A percentile compares a stretch with the other conserved stretches of the same genome.
Conservation (phyloP, 2,113 vertebrate species). For the Syngnathus typhle region DNA sequence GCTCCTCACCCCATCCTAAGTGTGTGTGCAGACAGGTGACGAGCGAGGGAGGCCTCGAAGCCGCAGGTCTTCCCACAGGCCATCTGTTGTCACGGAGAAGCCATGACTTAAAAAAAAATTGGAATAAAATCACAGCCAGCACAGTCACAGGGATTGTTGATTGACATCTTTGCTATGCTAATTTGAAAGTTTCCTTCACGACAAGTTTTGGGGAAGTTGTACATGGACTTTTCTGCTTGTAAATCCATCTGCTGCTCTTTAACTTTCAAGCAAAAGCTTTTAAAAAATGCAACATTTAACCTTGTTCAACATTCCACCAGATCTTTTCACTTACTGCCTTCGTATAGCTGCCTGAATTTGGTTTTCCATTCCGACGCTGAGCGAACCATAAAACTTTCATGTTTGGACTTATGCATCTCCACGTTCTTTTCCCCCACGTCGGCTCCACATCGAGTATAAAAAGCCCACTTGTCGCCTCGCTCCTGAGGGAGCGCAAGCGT, state of each 20-base stretch:
- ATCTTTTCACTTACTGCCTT: constrained; percentile 7
- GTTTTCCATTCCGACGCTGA: constrained; percentile 3
- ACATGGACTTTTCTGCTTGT: neutral
- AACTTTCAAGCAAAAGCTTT: neutral
- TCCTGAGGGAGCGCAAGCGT: neutral
- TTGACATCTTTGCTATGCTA: constrained; percentile 33
- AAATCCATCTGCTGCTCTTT: neutral
- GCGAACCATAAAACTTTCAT: constrained; percentile 31
- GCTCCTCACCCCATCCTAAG: neutral
- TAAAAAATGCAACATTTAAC: constrained; percentile 16
- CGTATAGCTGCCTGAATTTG: neutral
- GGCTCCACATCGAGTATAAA: constrained; percentile 5
- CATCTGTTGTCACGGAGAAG: constrained; percentile 29
- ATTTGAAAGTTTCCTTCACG: constrained; percentile 15
- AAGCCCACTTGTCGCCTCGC: constrained; percentile 12
- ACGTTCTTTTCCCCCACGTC: constrained; percentile 1
- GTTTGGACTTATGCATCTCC: constrained; percentile 12
- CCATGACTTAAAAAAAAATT: constrained; percentile 17
- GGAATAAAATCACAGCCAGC: constrained; percentile 8
- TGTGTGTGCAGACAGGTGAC: constrained; percentile 35
- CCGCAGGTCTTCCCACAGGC: constrained; percentile 21
- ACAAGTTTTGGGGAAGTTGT: neutral
- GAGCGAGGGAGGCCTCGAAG: constrained; percentile 14
- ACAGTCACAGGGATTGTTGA: constrained; percentile 18
- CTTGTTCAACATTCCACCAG: neutral